These are phyloP conservation scores for Anagrus nilaparvatae DNA, from an alignment of 1,140 invertebrate species.

Conservation along the genomic window DNA sequence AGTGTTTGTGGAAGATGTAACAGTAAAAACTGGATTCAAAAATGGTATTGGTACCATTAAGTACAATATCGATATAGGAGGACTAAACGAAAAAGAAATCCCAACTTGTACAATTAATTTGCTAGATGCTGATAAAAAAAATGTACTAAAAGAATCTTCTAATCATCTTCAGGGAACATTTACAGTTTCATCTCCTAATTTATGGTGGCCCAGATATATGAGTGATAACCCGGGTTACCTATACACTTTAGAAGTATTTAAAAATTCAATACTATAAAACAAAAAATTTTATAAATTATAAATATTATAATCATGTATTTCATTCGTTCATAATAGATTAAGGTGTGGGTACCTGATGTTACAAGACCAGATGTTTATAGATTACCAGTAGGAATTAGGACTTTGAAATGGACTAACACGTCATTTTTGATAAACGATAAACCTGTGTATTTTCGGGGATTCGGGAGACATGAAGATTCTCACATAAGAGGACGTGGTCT, in stretches of 20 bases:
- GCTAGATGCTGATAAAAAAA: slow-evolving; percentile 43
- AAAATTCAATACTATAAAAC: neutral
- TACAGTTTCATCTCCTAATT: slow-evolving; percentile 58
- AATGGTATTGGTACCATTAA: slow-evolving; percentile 45
- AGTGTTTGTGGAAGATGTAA: slow-evolving; percentile 75
- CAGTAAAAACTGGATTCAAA: slow-evolving; percentile 59
- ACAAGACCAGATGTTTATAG: slow-evolving; percentile 65
- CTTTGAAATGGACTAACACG: slow-evolving; percentile 64
- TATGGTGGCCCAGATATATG: slow-evolving; percentile 95
- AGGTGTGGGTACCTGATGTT: slow-evolving; percentile 38
- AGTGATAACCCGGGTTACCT: slow-evolving; percentile 67
- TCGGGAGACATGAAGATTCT: slow-evolving; percentile 91
- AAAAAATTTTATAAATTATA: neutral
- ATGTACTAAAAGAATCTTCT: slow-evolving; percentile 36
- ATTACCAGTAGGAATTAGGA: slow-evolving; percentile 77
- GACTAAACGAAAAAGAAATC: slow-evolving; percentile 28
- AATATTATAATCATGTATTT: neutral
- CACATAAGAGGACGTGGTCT: slow-evolving; percentile 84
- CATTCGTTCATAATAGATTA: slow-evolving; percentile 42
- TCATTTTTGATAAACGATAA: slow-evolving; percentile 75
- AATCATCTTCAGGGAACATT: slow-evolving; percentile 45
- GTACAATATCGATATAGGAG: slow-evolving; percentile 38
- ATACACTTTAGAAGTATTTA: slow-evolving; percentile 64
- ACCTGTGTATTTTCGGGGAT: slow-evolving; percentile 83
- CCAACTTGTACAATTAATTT: slow-evolving; percentile 40